These are phyloP conservation scores for Amphimedon queenslandica DNA, from an alignment of 37 sponge, comb jelly and placozoan species.

Conservation along the genomic window DNA sequence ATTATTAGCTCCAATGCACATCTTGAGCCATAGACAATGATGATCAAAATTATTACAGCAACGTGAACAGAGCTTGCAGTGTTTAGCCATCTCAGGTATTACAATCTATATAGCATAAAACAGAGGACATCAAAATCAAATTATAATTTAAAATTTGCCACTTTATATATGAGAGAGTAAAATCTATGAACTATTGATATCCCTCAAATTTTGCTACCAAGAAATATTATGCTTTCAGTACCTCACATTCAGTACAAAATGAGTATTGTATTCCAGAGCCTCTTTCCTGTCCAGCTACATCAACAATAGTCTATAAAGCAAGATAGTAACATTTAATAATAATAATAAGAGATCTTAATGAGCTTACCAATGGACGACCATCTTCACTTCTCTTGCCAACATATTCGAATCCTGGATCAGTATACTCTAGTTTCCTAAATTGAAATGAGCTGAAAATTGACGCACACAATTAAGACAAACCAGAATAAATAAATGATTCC, in stretches of 20 bases:
- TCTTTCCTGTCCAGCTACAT: conserved; percentile 18
- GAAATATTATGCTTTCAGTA: too few species aligned
- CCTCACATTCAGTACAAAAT: conserved; percentile 34
- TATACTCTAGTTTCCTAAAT: conserved; percentile 9
- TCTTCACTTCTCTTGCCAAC: not conserved
- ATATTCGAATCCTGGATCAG: conserved; percentile 4
- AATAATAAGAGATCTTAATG: not conserved
- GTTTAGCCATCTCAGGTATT: conserved; percentile 61
- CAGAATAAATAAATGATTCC: not conserved
- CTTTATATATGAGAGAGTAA: not conserved
- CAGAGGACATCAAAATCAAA: too few species aligned
- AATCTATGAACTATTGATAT: not conserved
- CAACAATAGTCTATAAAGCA: conserved; percentile 26
- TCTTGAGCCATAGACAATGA: conserved; percentile 82
- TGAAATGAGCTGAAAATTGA: not conserved
- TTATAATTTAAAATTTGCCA: too few species aligned
- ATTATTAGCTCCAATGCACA: conserved; percentile 70
- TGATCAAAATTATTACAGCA: conserved; percentile 83
- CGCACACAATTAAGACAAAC: conserved; percentile 1
- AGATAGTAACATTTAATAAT: conserved; percentile 1
- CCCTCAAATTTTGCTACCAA: too few species aligned
- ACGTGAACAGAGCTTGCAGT: conserved; percentile 74
- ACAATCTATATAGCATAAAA: conserved; percentile 67
- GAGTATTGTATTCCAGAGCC: not conserved
- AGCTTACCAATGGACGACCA: conserved; percentile 8